Evolutionary conservation across 1,140 invertebrate genomes (phyloP), one percentile per base, ranked within the genome.

Genomic region (Phortica variegata): DNA sequence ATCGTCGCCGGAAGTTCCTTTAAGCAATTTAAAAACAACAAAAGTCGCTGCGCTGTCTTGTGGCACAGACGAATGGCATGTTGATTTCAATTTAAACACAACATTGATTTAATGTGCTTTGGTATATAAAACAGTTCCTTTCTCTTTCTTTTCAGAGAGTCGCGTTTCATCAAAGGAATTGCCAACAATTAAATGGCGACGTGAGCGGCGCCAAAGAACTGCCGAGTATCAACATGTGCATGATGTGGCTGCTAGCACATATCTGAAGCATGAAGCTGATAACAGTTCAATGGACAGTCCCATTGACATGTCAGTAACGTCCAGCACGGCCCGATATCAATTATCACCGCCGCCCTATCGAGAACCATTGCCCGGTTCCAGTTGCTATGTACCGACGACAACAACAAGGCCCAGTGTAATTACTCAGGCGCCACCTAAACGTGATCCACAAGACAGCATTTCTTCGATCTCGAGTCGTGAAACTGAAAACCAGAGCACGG

Each of bases 121-220:
- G n/a, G n/a, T n/a, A n/a, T n/a, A n/a, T n/a, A n/a, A n/a, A n/a
- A n/a, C n/a, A n/a, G n/a, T n/a, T 17, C 18, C 19, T 19, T 17
- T 18, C 15, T 23, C 38, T 41, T 41, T 21, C 43, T 18, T 55
- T 51, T 43, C 44, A 29, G 12, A 29, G 6, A 29, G 26, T 29
- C 68, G 51, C 69, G 61, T 33, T 56, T 72, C 80, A 37, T 74
- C 80, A 40, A 85, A 84, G 68, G 83, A 84, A 58, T 70, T 84
- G 33, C 76, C 80, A 32, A 84, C 83, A 8, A 80, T 81, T 21
- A 84, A 84, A 66, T 86, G 84, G 84, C 79, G 84, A 37, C 77
- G 83, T 41, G 84, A 86, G 39, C 77, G 84, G 23, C 77, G 83
- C 12, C 73, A 73, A 33, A 60, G 78, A 15, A 65, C 76, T 49